A percentile compares a stretch with the other conserved stretches of the same genome.
Evolutionary conservation across 2,888 invertebrate species (phyloP).

Genomic region (Apodemia zela): DNA sequence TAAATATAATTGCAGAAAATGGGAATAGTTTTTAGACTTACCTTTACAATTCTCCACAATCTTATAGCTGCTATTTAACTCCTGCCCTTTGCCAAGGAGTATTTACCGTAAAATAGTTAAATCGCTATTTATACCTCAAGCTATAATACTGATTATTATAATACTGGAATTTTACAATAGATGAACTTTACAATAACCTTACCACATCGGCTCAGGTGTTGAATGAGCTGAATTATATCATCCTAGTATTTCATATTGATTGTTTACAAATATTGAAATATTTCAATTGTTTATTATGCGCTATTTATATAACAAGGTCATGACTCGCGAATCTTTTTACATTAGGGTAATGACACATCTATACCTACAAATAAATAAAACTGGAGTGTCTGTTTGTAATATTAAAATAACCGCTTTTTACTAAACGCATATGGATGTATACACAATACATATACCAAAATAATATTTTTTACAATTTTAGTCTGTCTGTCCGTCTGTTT

Average conservation of each 20-base stretch:
- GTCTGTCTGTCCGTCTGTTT: too few relatives aligned
- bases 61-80: neutral
- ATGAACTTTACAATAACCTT: neutral
- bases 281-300: neutral
- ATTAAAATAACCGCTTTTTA: too few relatives aligned
- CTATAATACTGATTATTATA: neutral
- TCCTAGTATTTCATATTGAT: neutral
- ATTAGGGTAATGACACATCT: neutral
- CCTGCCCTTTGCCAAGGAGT: neutral
- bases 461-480: too few relatives aligned
- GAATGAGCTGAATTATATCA: neutral
- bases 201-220: neutral
- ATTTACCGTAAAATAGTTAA: neutral
- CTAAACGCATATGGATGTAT: too few relatives aligned
- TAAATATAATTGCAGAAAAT: too few relatives aligned
- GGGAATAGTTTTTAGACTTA: neutral
- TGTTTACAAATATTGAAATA: slow-evolving; percentile 10
- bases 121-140: neutral
- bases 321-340: neutral
- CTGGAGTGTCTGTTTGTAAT: too few relatives aligned
- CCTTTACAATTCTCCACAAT: neutral
- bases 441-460: too few relatives aligned
- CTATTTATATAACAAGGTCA: slow-evolving; percentile 12
- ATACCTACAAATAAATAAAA: too few relatives aligned
- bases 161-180: neutral